Evolutionary conservation across 2,113 vertebrate genomes (phyloP), one percentile per base, ranked within the genome.

Genomic region (Platycercus adscitus): DNA sequence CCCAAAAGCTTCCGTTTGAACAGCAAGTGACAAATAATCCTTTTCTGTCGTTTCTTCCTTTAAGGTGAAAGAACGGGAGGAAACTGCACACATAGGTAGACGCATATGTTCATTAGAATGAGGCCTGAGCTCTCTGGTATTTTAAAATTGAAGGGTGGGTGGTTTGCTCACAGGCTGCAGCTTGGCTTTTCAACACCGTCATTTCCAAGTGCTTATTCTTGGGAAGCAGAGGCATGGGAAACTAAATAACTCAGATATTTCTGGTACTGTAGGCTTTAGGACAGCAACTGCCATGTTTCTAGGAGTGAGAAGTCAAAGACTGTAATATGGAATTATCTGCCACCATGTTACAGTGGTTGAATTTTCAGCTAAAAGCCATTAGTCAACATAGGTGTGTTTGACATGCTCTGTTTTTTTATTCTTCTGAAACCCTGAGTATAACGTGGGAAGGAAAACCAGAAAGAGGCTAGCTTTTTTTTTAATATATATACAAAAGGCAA

Each of bases 271-370:
- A 88, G 37, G 20, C 65, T 79, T 91, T 66, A 92, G 41, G 78
- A 85, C 16, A 71, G 46, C 17, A 82, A 66, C 12, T 89, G 39
- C 72, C 49, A 64, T 50, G 24, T 56, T 85, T 81, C 60, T 33
- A 93, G 44, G 88, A 93, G 96, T 90, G 70, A 95, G 91, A 96
- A 96, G 58, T 72, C 68, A 76, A 39, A 44, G 46, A 72, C 56
- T 47, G 18, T 63, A 91, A 83, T 85, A 46, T 87, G 56, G 64
- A 95, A 91, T 91, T 77, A 84, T 56, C 88, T 86, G 17, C 88
- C 69, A 87, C 68, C 61, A 75, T 82, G 52, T 35, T 53, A 82
- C 21, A 60, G 21, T 8, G 21, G 41, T 71, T 23, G 24, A 5
- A 3, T 83, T 43, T 86, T 82, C 60, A 76, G 53, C 37, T 82